These are phyloP conservation scores for Glandiceps talaboti DNA, from an alignment of 53 echinoderm and acorn worm genomes.

Conservation along the genomic window DNA sequence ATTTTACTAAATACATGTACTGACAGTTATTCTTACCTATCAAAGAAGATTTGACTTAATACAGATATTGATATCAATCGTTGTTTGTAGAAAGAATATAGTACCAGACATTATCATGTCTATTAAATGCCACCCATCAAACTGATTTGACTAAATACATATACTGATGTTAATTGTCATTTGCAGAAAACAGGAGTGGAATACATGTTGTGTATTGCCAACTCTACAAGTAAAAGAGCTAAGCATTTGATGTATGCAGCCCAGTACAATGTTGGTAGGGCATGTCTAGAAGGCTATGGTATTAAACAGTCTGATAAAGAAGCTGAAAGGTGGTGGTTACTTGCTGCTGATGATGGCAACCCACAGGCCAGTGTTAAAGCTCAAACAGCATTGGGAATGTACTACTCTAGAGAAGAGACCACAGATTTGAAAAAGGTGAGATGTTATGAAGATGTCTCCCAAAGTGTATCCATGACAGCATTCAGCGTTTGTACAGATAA, in stretches of 20 bases:
- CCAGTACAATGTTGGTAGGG: slow-evolving; percentile 82
- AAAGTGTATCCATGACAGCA: background rate
- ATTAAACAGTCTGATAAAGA: slow-evolving; percentile 76
- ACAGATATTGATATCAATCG: no score
- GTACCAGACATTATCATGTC: no score
- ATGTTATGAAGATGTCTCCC: no score
- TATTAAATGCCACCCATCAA: no score
- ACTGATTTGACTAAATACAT: no score
- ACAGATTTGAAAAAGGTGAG: slow-evolving; percentile 65
- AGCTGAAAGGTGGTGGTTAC: slow-evolving; percentile 89
- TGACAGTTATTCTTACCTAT: no score
- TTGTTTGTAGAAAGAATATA: no score
- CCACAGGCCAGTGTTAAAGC: slow-evolving; percentile 88
- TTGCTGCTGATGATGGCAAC: slow-evolving; percentile 92
- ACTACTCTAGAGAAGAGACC: slow-evolving; percentile 71
- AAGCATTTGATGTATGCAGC: slow-evolving; percentile 74
- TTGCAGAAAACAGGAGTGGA: slow-evolving; percentile 67
- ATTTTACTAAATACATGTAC: no score
- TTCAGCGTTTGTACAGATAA: no score
- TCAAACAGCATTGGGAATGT: slow-evolving; percentile 93
- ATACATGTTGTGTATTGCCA: slow-evolving; percentile 66
- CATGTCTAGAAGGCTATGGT: slow-evolving; percentile 89
- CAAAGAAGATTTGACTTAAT: no score
- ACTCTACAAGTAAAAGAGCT: slow-evolving; percentile 33
- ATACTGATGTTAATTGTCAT: slow-evolving; percentile 1